These are phyloP conservation scores for Coelogynopora nodosa DNA, from an alignment of 2,888 invertebrate genomes.

Conservation along the genomic window DNA sequence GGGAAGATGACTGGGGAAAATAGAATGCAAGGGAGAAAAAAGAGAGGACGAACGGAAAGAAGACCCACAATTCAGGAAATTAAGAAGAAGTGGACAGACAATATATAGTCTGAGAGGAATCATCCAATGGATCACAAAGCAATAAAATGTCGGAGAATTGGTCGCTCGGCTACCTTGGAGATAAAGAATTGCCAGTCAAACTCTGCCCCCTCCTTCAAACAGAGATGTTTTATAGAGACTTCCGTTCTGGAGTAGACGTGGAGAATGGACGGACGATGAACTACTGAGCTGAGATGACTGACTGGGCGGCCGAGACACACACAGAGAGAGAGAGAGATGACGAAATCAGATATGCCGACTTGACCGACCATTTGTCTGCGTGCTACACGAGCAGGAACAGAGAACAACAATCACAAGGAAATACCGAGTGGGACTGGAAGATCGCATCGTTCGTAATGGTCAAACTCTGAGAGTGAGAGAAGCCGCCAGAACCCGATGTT, in stretches of 20 bases:
- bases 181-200: too few species aligned
- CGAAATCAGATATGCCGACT: neutral
- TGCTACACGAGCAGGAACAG: too few species aligned
- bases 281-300: neutral
- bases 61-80: neutral
- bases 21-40: too few species aligned
- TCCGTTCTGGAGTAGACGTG: too few species aligned
- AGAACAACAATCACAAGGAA: too few species aligned
- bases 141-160: neutral
- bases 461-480: too few species aligned
- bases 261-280: neutral
- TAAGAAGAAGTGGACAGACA: neutral
- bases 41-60: neutral
- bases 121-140: neutral
- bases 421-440: too few species aligned
- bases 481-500: too few species aligned
- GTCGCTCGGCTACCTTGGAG: neutral
- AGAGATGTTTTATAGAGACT: neutral
- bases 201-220: neutral
- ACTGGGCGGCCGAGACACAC: too few species aligned
- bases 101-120: neutral
- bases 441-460: too few species aligned
- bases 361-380: neutral
- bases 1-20: neutral
- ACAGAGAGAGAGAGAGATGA: neutral